phyloP scores from a whole-genome alignment of 2,113 vertebrate species.

The Dissostichus mawsoni region DNA sequence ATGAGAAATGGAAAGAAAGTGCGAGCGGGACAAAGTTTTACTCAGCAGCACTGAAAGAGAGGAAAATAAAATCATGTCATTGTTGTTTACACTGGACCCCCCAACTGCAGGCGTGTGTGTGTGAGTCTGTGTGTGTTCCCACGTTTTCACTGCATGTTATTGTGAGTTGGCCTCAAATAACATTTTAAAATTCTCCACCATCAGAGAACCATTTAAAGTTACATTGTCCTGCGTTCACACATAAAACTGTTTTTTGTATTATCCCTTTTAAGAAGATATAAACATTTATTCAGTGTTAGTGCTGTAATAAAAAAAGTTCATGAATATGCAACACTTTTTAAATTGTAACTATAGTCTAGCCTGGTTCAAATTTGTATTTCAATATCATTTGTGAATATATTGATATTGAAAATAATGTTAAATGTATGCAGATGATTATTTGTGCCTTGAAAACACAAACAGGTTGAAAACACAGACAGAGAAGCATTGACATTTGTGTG shows the following conservation, averaged over 20 bases:
- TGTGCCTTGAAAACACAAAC: background rate
- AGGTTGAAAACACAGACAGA: background rate
- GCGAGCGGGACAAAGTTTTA: slow-evolving; percentile 38
- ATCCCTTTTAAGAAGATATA: background rate
- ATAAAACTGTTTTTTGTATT: background rate
- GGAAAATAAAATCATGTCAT: slow-evolving; percentile 69
- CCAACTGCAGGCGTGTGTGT: slow-evolving; percentile 38
- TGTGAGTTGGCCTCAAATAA: slow-evolving; percentile 56
- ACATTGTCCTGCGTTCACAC: slow-evolving; percentile 24
- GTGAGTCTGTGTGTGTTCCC: slow-evolving; percentile 54
- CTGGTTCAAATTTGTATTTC: background rate
- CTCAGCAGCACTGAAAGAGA: slow-evolving; percentile 37
- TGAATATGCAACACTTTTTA: too few relatives aligned
- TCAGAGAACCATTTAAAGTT: slow-evolving; percentile 43
- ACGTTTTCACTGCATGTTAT: slow-evolving; percentile 48
- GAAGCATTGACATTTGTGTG: background rate
- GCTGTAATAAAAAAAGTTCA: too few relatives aligned
- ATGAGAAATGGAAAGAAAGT: slow-evolving; percentile 33
- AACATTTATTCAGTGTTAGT: background rate
- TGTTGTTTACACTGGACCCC: slow-evolving; percentile 62
- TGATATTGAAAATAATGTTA: background rate
- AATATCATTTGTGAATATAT: background rate
- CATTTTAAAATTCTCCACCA: slow-evolving; percentile 54
- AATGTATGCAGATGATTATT: background rate
- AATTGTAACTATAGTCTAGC: too few relatives aligned